These are phyloP conservation scores for Triplophysa dalaica DNA, from an alignment of 2,113 vertebrate genomes.

Conservation along the genomic window DNA sequence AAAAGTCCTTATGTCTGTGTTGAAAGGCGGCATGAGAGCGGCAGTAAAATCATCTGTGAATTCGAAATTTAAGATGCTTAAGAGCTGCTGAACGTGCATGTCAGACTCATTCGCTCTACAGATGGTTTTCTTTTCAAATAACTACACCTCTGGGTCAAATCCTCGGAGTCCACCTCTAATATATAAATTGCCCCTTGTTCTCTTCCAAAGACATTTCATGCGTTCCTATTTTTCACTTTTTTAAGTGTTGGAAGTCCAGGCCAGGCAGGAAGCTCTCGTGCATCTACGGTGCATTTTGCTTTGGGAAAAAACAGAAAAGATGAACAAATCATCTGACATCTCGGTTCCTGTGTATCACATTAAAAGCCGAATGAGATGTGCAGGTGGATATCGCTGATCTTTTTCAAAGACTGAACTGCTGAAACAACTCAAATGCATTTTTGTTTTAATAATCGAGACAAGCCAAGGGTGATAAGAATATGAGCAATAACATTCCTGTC, in stretches of 20 bases:
- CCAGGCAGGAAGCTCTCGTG: slow-evolving; percentile 25
- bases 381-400: slow-evolving; percentile 35
- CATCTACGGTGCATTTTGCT: slow-evolving; percentile 32
- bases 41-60: slow-evolving; percentile 27
- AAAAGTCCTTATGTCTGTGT: slow-evolving; percentile 16
- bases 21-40: slow-evolving; percentile 19
- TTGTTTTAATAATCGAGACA: slow-evolving; percentile 64
- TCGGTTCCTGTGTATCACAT: slow-evolving; percentile 32
- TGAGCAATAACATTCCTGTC: neutral
- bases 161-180: slow-evolving; percentile 51
- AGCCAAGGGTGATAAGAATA: slow-evolving; percentile 61
- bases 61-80: slow-evolving; percentile 35
- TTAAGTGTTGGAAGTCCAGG: slow-evolving; percentile 37
- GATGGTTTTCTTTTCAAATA: slow-evolving; percentile 58
- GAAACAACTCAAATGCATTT: slow-evolving; percentile 41
- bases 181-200: slow-evolving; percentile 56
- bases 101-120: slow-evolving; percentile 53
- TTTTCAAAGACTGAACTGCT: slow-evolving; percentile 35
- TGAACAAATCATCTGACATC: slow-evolving; percentile 22
- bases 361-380: slow-evolving; percentile 26
- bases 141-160: slow-evolving; percentile 47
- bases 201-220: slow-evolving; percentile 49
- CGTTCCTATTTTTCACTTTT: slow-evolving; percentile 55
- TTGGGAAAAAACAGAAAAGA: slow-evolving; percentile 22
- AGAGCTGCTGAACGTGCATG: slow-evolving; percentile 38